phyloP scores from a whole-genome alignment of 2,797 vertebrate genomes.

The Alectoris magna region DNA sequence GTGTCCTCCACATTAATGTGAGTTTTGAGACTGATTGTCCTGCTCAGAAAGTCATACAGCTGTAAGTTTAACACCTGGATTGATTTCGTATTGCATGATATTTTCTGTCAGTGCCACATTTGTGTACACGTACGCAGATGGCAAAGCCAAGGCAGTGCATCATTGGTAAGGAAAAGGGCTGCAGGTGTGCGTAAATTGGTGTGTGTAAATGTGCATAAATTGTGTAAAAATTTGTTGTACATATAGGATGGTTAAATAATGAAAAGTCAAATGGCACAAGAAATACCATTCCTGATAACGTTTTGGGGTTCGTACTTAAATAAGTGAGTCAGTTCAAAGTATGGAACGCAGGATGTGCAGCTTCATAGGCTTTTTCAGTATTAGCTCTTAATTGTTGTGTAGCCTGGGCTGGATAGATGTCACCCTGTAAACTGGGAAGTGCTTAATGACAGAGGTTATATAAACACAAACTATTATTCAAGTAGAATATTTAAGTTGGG shows the following conservation, averaged over 20 bases:
- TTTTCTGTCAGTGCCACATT: neutral
- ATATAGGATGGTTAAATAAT: neutral
- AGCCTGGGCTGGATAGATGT: neutral
- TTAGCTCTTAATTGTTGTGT: neutral
- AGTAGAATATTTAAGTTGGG: neutral
- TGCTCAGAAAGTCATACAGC: neutral
- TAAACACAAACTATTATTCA: neutral
- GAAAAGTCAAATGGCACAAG: neutral
- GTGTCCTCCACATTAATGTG: neutral
- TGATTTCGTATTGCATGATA: neutral
- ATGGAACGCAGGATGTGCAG: neutral
- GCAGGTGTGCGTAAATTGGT: neutral
- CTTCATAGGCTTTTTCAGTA: neutral
- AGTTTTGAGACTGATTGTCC: neutral
- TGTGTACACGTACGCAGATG: neutral
- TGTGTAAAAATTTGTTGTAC: neutral
- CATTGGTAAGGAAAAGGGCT: neutral
- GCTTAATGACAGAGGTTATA: neutral
- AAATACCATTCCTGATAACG: neutral
- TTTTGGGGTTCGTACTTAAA: neutral
- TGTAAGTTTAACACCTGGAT: neutral
- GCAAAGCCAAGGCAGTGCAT: neutral
- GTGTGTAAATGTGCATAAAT: neutral
- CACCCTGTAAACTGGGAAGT: neutral
- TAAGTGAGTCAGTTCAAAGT: neutral